Conservation (phyloP, 2,888 invertebrate species). For the Metacarcinus magister region DNA sequence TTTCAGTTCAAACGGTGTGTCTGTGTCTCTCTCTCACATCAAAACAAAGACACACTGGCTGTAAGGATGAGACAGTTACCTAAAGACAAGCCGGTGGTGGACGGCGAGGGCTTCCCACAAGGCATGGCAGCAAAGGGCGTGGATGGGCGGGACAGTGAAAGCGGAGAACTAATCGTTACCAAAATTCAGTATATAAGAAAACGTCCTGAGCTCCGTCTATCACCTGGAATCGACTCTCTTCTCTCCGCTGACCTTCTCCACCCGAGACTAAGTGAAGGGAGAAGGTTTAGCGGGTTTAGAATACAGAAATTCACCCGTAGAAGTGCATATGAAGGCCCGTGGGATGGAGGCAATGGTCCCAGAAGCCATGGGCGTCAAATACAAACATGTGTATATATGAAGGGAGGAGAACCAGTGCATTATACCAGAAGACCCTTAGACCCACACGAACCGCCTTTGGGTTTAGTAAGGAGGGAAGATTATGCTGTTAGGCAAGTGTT, state of each 20-base stretch:
- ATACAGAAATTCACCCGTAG: neutral
- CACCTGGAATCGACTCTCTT: neutral
- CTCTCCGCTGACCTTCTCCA: neutral
- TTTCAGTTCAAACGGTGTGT: neutral
- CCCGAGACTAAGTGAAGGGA: neutral
- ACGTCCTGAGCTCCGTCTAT: neutral
- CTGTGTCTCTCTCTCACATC: neutral
- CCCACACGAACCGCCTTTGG: neutral
- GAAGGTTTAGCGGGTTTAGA: constrained; percentile 55
- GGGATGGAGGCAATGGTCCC: neutral
- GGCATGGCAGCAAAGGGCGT: neutral
- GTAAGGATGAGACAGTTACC: constrained; percentile 13
- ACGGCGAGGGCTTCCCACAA: constrained; percentile 52
- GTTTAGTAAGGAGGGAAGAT: neutral
- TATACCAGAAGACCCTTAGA: neutral
- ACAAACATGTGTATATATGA: constrained; percentile 53
- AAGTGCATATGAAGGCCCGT: neutral
- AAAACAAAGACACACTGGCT: neutral
- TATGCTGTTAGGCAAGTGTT: constrained; percentile 32
- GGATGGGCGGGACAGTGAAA: constrained; percentile 55
- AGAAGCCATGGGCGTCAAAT: neutral
- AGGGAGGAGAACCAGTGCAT: constrained; percentile 11
- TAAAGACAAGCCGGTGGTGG: neutral
- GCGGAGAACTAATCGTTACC: constrained; percentile 27
- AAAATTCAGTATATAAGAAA: constrained; percentile 55